Evolutionary conservation across 2,888 invertebrate species (phyloP), one percentile per base, ranked within the genome.

Genomic region (Sinotaia quadrata): DNA sequence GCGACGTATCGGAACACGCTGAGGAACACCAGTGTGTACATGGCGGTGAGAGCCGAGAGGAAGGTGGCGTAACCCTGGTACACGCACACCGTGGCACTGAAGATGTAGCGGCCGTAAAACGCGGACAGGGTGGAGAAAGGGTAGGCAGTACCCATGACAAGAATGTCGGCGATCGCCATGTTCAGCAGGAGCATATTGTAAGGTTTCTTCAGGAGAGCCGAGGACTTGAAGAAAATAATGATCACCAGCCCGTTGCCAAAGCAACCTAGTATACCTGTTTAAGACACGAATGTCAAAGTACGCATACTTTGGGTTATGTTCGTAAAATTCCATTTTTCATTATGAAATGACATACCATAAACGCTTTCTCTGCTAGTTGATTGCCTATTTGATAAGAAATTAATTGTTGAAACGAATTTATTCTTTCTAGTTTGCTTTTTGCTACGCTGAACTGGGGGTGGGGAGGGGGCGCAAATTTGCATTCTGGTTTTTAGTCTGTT

Each of bases 11-110:
- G 49, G 49, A 70, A 77, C 21, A 75, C 49, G 49, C 71, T 70
- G 59, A 77, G 66, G 4, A 60, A 62, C 2, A 73, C 69, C 36
- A 75, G 70, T 1, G 70, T 73, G 36, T 73, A 72, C 67, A 75
- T 72, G 44, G 68, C 59, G 10, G 63, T 67, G 24, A 71, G 37
- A 36, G 75, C 62, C 27, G 71, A 58, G 21, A 54, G 59, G 51
- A 73, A 74, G 49, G 73, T 72, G 44, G 67, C 57, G 60, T 75
- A 77, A 7, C 75, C 76, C 15, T 69, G 68, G 15, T 76, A 31
- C 4, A 47, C 56, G 57, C 77, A 78, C 5, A 59, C 68, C 31
- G 58, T 10, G 29, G 61, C 65, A 0, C 68, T 63, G 41, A 70
- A 75, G 47, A 76, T 34, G 70, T 70, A 76, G 1, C 72, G n/a